Conservation (phyloP, 2,888 invertebrate genomes). For the Morpho achilles region DNA sequence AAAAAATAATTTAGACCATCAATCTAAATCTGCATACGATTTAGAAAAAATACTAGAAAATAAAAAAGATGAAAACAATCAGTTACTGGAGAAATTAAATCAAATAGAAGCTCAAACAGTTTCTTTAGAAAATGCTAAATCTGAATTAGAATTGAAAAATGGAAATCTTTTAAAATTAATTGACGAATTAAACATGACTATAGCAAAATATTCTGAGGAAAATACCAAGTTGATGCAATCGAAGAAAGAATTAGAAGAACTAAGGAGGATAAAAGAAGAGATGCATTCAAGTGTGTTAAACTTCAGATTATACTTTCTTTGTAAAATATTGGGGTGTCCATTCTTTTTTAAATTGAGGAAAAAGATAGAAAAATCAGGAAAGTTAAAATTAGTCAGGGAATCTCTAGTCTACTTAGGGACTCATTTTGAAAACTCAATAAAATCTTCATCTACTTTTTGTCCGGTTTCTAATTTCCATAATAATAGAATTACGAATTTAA, state of each 20-base stretch:
- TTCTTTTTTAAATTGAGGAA: background rate
- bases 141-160: conserved; percentile 13
- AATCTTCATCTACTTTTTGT: too few relatives aligned
- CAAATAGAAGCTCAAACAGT: conserved; percentile 15
- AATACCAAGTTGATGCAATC: conserved; percentile 22
- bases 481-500: too few relatives aligned
- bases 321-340: background rate
- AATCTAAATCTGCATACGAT: conserved; percentile 31
- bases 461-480: too few relatives aligned
- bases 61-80: conserved; percentile 20
- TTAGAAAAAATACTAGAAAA: conserved; percentile 27
- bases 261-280: conserved; percentile 34
- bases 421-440: too few relatives aligned
- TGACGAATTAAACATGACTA: conserved; percentile 34
- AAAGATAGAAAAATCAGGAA: too few relatives aligned
- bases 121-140: conserved; percentile 23
- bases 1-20: conserved; percentile 34
- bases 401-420: too few relatives aligned
- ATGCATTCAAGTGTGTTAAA: conserved; percentile 40
- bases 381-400: too few relatives aligned
- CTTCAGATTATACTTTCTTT: conserved; percentile 2
- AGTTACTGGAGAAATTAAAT: conserved; percentile 14
- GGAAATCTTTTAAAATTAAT: conserved; percentile 21
- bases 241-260: conserved; percentile 31
- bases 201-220: conserved; percentile 41